A percentile compares a stretch with the other conserved stretches of the same genome.
These are phyloP conservation scores for Amphiprion ocellaris DNA, from an alignment of 2,113 vertebrate genomes.

Conservation along the genomic window DNA sequence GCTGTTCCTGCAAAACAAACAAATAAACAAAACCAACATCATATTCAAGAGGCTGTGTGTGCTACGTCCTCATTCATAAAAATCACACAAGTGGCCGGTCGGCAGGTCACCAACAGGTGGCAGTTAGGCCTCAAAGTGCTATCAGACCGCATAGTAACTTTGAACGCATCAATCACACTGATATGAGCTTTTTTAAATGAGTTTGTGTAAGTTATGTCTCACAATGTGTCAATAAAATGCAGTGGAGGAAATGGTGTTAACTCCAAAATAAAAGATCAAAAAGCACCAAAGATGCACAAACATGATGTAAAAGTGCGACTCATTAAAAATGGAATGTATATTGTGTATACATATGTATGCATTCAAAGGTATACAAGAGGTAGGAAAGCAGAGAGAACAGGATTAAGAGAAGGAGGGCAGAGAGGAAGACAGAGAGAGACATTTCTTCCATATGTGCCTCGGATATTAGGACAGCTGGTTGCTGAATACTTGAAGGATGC, in stretches of 20 bases:
- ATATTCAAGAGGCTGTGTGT: too few species aligned
- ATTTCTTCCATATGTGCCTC: constrained; percentile 51
- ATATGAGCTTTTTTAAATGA: too few species aligned
- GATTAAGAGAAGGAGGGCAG: background rate
- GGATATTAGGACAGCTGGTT: constrained; percentile 68
- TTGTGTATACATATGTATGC: background rate
- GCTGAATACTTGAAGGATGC: constrained; percentile 69
- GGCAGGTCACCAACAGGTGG: background rate
- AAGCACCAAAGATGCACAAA: background rate
- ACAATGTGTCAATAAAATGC: too few species aligned
- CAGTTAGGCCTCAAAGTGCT: background rate
- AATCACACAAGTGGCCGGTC: background rate
- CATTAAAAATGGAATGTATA: background rate
- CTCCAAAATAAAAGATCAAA: background rate
- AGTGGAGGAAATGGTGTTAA: too few species aligned
- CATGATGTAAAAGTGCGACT: background rate
- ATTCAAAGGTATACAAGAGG: background rate
- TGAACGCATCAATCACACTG: too few species aligned
- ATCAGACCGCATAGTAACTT: background rate
- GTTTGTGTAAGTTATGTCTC: too few species aligned
- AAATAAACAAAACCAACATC: too few species aligned
- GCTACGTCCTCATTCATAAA: background rate
- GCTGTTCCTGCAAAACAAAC: too few species aligned
- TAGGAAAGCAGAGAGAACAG: background rate
- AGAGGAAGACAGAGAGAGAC: background rate